A percentile compares a stretch with the other conserved stretches of the same genome.
Conservation (phyloP, 2,888 invertebrate genomes). For the Idaea dimidiata region DNA sequence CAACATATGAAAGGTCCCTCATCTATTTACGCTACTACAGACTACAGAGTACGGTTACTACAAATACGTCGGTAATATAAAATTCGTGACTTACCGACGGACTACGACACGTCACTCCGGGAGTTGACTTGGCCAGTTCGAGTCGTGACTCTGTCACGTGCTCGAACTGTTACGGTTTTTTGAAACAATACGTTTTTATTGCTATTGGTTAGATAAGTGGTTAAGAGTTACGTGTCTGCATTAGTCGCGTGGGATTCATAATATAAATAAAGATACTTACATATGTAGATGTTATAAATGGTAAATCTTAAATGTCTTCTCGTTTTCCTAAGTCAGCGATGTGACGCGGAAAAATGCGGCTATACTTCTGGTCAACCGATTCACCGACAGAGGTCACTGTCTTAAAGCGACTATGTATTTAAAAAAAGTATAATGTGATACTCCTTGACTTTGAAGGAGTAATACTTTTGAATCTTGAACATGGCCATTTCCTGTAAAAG, state of each 20-base stretch:
- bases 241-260: background rate
- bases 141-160: slow-evolving; percentile 24
- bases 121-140: slow-evolving; percentile 4
- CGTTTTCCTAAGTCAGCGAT: no score
- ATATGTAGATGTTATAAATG: background rate
- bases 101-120: slow-evolving; percentile 16
- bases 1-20: background rate
- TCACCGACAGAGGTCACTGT: no score
- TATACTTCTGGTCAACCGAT: no score
- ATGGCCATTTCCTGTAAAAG: no score
- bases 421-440: no score
- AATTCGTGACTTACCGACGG: slow-evolving; percentile 25
- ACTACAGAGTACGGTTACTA: background rate
- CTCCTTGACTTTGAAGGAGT: no score
- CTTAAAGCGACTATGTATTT: no score
- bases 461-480: no score
- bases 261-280: background rate
- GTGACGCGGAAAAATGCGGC: no score
- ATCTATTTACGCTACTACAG: background rate
- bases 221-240: background rate
- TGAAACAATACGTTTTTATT: slow-evolving; percentile 1
- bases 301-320: no score
- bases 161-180: slow-evolving; percentile 16
- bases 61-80: slow-evolving; percentile 1
- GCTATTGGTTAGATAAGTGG: background rate